Conservation (phyloP, 2,888 invertebrate species). For the Neoitamus cyanurus region DNA sequence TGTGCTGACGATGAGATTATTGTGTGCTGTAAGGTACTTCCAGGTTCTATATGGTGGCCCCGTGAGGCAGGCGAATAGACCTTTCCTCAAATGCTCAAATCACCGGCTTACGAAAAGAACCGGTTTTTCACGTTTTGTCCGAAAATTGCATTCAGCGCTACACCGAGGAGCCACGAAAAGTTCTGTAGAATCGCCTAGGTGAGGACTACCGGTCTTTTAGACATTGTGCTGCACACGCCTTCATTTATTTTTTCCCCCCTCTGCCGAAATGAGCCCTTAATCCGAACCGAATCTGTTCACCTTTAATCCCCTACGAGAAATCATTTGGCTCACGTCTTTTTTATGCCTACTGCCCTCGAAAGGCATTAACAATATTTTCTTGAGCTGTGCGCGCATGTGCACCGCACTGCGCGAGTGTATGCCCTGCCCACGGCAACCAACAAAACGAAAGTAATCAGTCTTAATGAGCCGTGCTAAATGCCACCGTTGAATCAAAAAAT, state of each 20-base stretch:
- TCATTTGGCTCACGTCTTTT: not conserved
- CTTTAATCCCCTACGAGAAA: not conserved
- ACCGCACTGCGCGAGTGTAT: not conserved
- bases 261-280: not conserved
- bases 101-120: not conserved
- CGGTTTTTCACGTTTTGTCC: conserved; percentile 31
- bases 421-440: not conserved
- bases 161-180: not conserved
- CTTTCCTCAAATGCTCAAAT: not conserved
- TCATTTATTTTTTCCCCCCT: not conserved
- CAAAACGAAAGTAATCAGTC: conserved; percentile 27
- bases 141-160: conserved; percentile 25
- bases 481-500: conserved; percentile 10
- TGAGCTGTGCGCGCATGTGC: not conserved
- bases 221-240: not conserved
- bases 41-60: not conserved
- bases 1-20: not conserved
- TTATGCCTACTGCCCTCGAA: not conserved
- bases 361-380: not conserved
- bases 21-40: not conserved
- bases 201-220: not conserved
- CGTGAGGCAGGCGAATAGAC: not conserved
- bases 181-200: not conserved
- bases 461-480: conserved; percentile 40
- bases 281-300: not conserved